Conservation (phyloP, 2,113 vertebrate species). For the Corythoichthys haematopterus region DNA sequence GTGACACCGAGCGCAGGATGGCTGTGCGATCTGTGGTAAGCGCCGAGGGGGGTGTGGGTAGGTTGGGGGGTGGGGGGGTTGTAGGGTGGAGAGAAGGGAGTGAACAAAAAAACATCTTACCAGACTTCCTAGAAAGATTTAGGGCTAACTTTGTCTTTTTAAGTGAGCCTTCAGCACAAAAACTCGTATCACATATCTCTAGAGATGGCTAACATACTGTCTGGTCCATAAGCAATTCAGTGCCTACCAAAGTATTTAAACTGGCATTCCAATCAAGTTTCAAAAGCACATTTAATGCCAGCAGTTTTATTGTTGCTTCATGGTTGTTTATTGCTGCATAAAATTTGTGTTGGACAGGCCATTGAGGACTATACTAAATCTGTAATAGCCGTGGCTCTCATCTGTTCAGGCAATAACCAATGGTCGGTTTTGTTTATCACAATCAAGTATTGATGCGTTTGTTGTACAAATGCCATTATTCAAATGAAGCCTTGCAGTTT, state of each 20-base stretch:
- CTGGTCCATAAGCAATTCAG: not conserved
- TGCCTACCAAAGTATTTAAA: not conserved
- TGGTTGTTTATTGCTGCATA: not conserved
- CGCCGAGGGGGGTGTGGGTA: conserved; percentile 19
- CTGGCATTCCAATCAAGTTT: not conserved
- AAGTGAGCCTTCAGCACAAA: not conserved
- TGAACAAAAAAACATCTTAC: conserved; percentile 63
- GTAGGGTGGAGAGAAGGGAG: conserved; percentile 45
- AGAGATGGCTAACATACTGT: conserved; percentile 5
- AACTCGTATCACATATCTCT: not conserved
- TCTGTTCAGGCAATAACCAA: conserved; percentile 35
- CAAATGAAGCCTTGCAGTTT: not conserved
- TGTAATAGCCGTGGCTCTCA: not conserved
- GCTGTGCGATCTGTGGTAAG: conserved; percentile 22
- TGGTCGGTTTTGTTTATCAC: conserved; percentile 26
- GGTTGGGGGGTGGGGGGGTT: conserved; percentile 32
- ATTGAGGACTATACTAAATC: not conserved
- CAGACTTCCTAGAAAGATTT: conserved; percentile 40
- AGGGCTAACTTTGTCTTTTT: conserved; percentile 18
- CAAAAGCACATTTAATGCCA: not conserved
- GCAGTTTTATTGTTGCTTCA: not conserved
- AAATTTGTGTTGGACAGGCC: not conserved
- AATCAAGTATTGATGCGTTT: conserved; percentile 28
- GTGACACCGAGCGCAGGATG: conserved; percentile 57
- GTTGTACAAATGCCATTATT: conserved; percentile 28